These are phyloP conservation scores for Ctena decussata DNA, from an alignment of 2,888 invertebrate species.

Conservation along the genomic window DNA sequence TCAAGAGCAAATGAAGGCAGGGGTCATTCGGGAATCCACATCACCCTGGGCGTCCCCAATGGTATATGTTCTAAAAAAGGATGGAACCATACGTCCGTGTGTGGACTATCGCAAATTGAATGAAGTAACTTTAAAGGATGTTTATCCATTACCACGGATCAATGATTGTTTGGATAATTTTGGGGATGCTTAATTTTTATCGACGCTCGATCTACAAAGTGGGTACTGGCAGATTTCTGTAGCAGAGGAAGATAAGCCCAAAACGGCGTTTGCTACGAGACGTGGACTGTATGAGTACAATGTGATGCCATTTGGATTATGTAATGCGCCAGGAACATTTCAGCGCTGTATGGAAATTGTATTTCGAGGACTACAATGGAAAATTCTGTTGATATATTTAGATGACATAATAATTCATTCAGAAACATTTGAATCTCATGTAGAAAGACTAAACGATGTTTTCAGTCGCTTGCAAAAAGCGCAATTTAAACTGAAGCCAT, in stretches of 20 bases:
- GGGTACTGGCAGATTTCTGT: constrained; percentile 33
- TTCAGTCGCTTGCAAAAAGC: constrained; percentile 38
- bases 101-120: constrained; percentile 53
- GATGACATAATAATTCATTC: constrained; percentile 35
- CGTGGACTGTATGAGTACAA: constrained; percentile 19
- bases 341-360: constrained; percentile 33
- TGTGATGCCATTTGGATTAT: constrained; percentile 1
- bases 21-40: not conserved
- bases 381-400: constrained; percentile 32
- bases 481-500: constrained; percentile 52
- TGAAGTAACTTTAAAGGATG: constrained; percentile 32
- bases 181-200: constrained; percentile 19
- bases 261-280: constrained; percentile 22
- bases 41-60: constrained; percentile 7
- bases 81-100: constrained; percentile 30
- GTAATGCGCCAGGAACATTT: constrained; percentile 5
- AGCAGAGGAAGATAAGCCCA: constrained; percentile 21
- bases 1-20: not conserved
- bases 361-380: constrained; percentile 33
- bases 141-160: constrained; percentile 42
- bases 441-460: constrained; percentile 54
- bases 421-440: constrained; percentile 45
- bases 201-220: constrained; percentile 19
- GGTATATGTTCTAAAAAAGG: not conserved
- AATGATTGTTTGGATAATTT: constrained; percentile 46